Evolutionary conservation across 1,140 invertebrate genomes (phyloP), one percentile per base, ranked within the genome.

Genomic region (Trichonephila inaurata): DNA sequence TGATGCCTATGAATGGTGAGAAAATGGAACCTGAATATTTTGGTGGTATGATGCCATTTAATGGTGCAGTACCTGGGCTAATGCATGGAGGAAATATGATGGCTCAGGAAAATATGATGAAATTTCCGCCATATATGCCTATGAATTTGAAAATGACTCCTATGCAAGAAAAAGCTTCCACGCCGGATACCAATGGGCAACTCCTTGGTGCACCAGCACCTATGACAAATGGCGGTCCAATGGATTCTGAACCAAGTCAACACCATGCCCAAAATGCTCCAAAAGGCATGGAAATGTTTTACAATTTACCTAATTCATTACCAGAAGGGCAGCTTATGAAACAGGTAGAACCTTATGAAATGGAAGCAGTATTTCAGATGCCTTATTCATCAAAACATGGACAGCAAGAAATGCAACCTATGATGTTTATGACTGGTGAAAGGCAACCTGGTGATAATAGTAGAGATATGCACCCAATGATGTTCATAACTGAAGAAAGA

Each of bases 141-240:
- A 2, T 14, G 14, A 40, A 77, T 64, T 19, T 19, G 16, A 40
- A 33, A 12, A 28, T 24, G 4, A 77, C 28, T 77, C 12, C 6
- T 77, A 77, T 77, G 72, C 72, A 77, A 77, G 72, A 77, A 77
- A 77, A 77, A 44, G 82, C 51, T 3, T 58, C n/a, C 21, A 83
- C 82, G 21, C 82, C 72, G 33, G 72, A 77, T 21, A 83, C 40
- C 51, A 44, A 51, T n/a, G 82, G 58, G 51, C 44, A 21, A 40
- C 19, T 83, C 7, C 21, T 58, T 58, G 82, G n/a, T 58, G 51
- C 24, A 10, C 44, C 82, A 14, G 44, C 82, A 10, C 44, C 40
- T 19, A 58, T 8, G 14, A 21, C 7, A 58, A 44, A n/a, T 58
- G 21, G 21, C 0, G 44, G 2, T 3, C 18, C 40, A 58, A 83